These are phyloP conservation scores for Stictonetta naevosa DNA, from an alignment of 2,113 vertebrate species.

Conservation along the genomic window DNA sequence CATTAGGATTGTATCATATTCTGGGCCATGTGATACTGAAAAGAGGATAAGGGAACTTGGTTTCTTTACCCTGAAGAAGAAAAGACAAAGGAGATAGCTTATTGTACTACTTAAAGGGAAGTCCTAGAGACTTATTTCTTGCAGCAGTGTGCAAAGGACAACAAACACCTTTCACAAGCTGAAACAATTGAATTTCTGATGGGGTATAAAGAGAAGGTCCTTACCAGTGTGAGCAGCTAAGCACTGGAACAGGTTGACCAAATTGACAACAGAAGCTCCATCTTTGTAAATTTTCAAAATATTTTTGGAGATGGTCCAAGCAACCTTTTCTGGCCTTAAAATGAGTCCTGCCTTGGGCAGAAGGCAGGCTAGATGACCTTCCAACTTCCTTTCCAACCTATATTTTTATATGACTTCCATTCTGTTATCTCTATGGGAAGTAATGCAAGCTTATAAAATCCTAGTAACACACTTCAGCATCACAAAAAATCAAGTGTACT, in stretches of 20 bases:
- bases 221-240: background rate
- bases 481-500: background rate
- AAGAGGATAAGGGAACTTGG: background rate
- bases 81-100: background rate
- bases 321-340: background rate
- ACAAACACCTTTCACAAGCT: background rate
- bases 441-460: no score
- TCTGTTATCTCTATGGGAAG: fast-evolving
- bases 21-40: background rate
- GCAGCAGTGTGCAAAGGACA: background rate
- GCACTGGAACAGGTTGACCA: background rate
- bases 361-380: background rate
- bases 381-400: background rate
- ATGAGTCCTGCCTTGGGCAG: background rate
- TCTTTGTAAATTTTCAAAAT: background rate
- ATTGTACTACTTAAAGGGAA: background rate
- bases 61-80: background rate
- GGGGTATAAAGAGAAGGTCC: background rate
- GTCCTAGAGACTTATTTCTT: background rate
- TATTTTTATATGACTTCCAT: background rate
- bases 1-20: background rate
- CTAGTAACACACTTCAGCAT: background rate
- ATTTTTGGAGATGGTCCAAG: background rate
- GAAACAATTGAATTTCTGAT: background rate
- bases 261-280: background rate